A percentile compares a stretch with the other conserved stretches of the same genome.
Conservation (phyloP, 1,140 invertebrate species). For the Leucophenga varia region DNA sequence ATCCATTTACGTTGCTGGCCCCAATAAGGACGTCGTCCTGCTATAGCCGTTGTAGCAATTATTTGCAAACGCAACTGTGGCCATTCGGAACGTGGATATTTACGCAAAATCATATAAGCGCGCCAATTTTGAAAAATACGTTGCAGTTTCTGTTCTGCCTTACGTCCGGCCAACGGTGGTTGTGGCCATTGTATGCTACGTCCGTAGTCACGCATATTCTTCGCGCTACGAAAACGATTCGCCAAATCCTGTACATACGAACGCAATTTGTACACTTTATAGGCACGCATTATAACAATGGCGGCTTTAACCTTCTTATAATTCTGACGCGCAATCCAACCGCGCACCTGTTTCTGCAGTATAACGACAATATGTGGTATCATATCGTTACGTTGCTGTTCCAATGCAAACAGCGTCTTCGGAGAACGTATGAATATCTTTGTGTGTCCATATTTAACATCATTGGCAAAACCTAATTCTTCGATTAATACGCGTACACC, state of each 20-base stretch:
- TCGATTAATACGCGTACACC: slow-evolving; percentile 81
- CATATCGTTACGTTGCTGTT: slow-evolving; percentile 76
- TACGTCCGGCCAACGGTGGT: slow-evolving; percentile 68
- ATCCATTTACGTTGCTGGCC: slow-evolving; percentile 84
- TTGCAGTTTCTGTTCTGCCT: slow-evolving; percentile 58
- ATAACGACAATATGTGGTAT: slow-evolving; percentile 89
- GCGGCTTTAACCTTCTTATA: slow-evolving; percentile 87
- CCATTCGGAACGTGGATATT: slow-evolving; percentile 82
- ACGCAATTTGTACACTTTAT: slow-evolving; percentile 81
- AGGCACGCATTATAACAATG: slow-evolving; percentile 77
- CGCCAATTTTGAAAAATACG: slow-evolving; percentile 74
- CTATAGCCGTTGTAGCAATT: slow-evolving; percentile 75
- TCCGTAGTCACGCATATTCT: slow-evolving; percentile 71
- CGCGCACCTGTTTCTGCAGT: slow-evolving; percentile 93
- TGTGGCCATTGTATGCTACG: slow-evolving; percentile 79
- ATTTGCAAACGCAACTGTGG: slow-evolving; percentile 81
- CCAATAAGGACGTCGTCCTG: slow-evolving; percentile 75
- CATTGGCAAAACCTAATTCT: slow-evolving; percentile 74
- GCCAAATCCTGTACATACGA: slow-evolving; percentile 74
- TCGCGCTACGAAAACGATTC: slow-evolving; percentile 63
- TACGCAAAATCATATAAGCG: slow-evolving; percentile 81
- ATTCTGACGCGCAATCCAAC: slow-evolving; percentile 73
- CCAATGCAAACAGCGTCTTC: slow-evolving; percentile 83
- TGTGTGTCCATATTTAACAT: slow-evolving; percentile 92
- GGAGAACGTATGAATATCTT: slow-evolving; percentile 94